Base-by-base conservation (phyloP, 2,113 vertebrate genomes). In the Gyps fulvus region DNA sequence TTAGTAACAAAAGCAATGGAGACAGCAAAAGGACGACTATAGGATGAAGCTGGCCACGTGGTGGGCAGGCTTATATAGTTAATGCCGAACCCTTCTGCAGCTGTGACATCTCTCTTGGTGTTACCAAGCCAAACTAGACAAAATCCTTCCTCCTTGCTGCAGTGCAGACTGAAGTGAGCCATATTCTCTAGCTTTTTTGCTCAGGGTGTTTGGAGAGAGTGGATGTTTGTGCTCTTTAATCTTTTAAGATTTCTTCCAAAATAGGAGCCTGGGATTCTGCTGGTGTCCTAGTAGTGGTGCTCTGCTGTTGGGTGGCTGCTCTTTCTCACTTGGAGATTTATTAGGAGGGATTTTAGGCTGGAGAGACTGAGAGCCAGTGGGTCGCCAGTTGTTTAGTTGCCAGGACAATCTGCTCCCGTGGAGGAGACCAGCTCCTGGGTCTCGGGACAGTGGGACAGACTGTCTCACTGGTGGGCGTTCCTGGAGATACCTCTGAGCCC, bases 1-100 rank as follows among this genome's bases (percentile, higher is more conserved):
- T 83, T 80, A 27, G 93, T 73, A 96, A 96, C 77, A 93, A 40
- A 61, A 66, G 36, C 15, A 0, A n/a, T 19, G 65, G 57, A 93
- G 87, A 15, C 89, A 55, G 93, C 25, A 36, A 83, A 83, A 87
- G 76, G 38, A 36, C 3, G 6, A 18, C 55, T 16, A 26, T 62
- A 65, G 89, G 83, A 45, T 38, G 62, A 66, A 83, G 83, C 42
- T 0, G 1, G 34, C 66, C 94, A 70, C 7, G 11, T 87, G 86
- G 36, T 66, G n/a, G 43, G 26, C 45, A 61, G 81, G 58, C 42
- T 89, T 58, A 40, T 40, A 14, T 3, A 50, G 65, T 57, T 70
- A 38, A 42, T 52, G 52, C 61, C 32, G 63, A 43, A 66, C 13
- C 43, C 55, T 80, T 40, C 55, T 80, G 69, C n/a, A 76, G 63